Base-by-base conservation (phyloP, 2,113 vertebrate species). In the Barnardius zonarius region DNA sequence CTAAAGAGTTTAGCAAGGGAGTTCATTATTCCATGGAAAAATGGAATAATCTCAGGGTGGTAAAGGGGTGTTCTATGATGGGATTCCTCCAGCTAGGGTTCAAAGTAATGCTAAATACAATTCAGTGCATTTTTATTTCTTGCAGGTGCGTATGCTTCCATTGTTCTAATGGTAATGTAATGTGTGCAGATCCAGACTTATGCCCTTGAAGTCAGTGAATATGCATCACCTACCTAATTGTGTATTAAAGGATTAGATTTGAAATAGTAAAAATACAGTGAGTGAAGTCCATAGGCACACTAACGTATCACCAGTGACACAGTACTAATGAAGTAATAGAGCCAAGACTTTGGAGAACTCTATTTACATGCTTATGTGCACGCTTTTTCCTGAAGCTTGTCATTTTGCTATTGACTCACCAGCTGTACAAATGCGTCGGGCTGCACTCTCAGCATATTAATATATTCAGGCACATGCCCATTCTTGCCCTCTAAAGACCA, bases 81-180 rank as follows among this genome's bases (percentile, higher is more conserved):
- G 11, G 11, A 33, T 70, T 86, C 43, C 51, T 96, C 43, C 44
- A 57, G 43, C 16, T 82, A 68, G 52, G 7, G 8, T 91, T 97
- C 89, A 96, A 93, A 92, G 86, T 55, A 82, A 82, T 95, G 62
- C 55, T 93, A 91, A 97, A 79, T 81, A 72, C 39, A 76, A 75
- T 69, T 81, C 37, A 75, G 48, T 67, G n/a, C 35, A 57, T 81
- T 90, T 93, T 89, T 90, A 41, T 92, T 84, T 94, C 83, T 96
- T 93, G 86, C 90, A 96, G 91, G 88, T 94, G 91, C 59, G 5
- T 75, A 22, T 0, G 0, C 44, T 86, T 81, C 54, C 28, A 41
- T 83, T 93, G 43, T 86, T 92, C 44, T 82, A 41, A 73, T 75
- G 52, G 17, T 84, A 96, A 79, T 92, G 69, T 86, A 61, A 89